Conservation (phyloP, 2,113 vertebrate genomes). For the Prolemur simus region DNA sequence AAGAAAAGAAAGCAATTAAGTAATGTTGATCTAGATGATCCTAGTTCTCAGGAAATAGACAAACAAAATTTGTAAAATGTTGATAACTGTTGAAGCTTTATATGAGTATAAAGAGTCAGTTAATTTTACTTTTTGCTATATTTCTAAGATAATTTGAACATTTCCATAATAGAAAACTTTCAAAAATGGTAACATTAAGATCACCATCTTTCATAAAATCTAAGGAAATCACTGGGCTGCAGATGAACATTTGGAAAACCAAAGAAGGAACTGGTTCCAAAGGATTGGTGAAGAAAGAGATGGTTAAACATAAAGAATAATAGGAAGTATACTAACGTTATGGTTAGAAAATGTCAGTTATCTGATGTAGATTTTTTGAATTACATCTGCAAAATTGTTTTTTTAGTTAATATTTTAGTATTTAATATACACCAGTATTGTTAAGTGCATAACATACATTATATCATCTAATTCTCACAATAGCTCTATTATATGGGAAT, state of each 20-base stretch:
- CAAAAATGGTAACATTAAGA: background rate
- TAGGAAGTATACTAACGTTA: background rate
- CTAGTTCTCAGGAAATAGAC: conserved; percentile 1
- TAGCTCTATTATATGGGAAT: background rate
- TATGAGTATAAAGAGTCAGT: background rate
- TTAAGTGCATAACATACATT: background rate
- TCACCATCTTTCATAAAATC: background rate
- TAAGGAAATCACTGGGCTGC: background rate
- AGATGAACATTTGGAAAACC: background rate
- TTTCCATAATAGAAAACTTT: background rate
- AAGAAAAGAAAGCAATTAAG: conserved; percentile 13
- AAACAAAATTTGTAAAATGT: conserved; percentile 21
- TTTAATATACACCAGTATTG: background rate
- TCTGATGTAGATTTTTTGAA: background rate
- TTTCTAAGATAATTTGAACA: background rate
- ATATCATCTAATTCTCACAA: background rate
- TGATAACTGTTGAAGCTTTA: background rate
- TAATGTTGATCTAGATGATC: background rate
- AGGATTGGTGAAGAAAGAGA: background rate
- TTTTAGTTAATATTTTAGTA: conserved; percentile 8
- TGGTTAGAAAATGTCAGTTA: background rate
- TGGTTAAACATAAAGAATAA: background rate
- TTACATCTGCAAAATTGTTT: background rate
- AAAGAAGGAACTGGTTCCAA: conserved; percentile 12
- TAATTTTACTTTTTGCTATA: conserved; percentile 16